Base-by-base conservation (phyloP, 2,797 vertebrate genomes). In the Glyptemys insculpta region DNA sequence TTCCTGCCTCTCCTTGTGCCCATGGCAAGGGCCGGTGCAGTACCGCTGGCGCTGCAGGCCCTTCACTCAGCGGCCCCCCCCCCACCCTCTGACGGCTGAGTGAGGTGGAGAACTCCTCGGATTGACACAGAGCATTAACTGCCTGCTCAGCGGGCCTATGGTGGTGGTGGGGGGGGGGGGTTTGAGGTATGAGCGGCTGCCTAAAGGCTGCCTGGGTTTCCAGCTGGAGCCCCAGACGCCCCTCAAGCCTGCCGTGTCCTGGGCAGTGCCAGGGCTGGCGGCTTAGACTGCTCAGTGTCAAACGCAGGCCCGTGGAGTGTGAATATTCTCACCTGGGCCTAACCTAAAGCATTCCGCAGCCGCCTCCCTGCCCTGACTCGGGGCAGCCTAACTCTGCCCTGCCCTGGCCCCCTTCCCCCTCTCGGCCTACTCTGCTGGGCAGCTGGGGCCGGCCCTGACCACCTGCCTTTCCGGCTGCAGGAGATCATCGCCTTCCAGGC, bases 401-500 rank as follows among this genome's bases (percentile, higher is more conserved):
- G 41, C 72, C 14, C 12, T 74, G 34, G 21, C 41, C 23, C 34
- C 25, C n/a, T 52, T 37, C 74, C 74, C 19, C 27, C 11, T 11
- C 34, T 7, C 11, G 44, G 44, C 62, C 29, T 23, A 27, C 19
- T 16, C 23, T 8, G 54, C 47, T 37, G 44, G 16, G 2, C 68
- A 19, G 19, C 21, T 9, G 44, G 25, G 18, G 5, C 3, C 37
- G 3, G 1, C 19, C 41, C 54, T 87, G 53, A 91, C 50, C 4
- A 2, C 1, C 31, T 16, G 29, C 37, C 86, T 54, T 41, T 57
- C 80, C 16, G 2, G 50, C 49, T 90, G 31, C 94, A 99, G 99
- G 99, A 99, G 97, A 99, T 99, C 91, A 99, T 99, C 44, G 99
- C 99, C 2, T 99, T 99, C 97, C 99, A 99, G 95, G 99, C 99